Evolutionary conservation across 2,113 vertebrate species (phyloP), one percentile per base, ranked within the genome.

Genomic region (Leucopsar rothschildi): DNA sequence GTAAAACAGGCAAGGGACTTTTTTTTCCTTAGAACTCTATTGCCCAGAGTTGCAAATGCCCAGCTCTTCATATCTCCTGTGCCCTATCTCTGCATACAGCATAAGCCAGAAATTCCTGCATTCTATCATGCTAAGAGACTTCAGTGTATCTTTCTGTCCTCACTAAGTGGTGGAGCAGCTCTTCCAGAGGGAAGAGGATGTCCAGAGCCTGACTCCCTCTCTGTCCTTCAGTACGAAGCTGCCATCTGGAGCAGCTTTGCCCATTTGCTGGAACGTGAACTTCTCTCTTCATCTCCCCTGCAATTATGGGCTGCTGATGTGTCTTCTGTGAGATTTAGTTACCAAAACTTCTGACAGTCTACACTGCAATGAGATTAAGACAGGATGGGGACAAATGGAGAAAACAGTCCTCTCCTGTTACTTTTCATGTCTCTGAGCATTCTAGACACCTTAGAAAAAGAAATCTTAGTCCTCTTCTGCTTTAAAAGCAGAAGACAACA

Each of bases 191-290:
- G n/a, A 82, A 40, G 0, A 44, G 21, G 5, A 27, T 29, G 42
- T 42, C 29, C 66, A 73, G 71, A 90, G 60, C 24, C 27, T 50
- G 29, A 71, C 39, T 35, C 21, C 21, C 23, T 39, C 47, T 49
- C 39, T 47, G 2, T 24, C 35, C 45, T 35, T 33, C 1, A 50
- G 11, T 5, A 44, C 0, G 0, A 87, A 8, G 18, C 28, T 63
- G 39, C 33, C 29, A 80, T 20, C 45, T 80, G 27, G 8, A 80
- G 18, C 81, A 90, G 40, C 37, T 27, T 71, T 40, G 82, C 6
- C 4, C 18, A 10, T 88, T 86, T 65, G 45, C 55, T 61, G 28
- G 23, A 25, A 65, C 50, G 45, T 2, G 1, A 92, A 49, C 28
- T 52, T 56, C 42, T 68, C 49, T 64, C 19, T 81, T 50, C 42